phyloP scores from a whole-genome alignment of 2,113 vertebrate genomes.

The Lynx canadensis region DNA sequence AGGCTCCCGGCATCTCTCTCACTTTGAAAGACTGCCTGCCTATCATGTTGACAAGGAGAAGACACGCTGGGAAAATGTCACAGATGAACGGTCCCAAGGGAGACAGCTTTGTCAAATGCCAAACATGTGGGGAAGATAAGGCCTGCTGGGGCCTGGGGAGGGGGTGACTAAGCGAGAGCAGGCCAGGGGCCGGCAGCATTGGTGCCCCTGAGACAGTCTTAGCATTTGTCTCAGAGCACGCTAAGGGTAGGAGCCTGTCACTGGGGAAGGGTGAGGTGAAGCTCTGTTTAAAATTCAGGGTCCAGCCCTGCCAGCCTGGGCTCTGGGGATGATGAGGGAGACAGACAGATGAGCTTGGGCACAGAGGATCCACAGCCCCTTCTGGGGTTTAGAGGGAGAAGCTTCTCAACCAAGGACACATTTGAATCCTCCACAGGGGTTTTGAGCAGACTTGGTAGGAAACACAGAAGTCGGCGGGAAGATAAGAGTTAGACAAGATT shows the following conservation, averaged over 20 bases:
- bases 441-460: not conserved
- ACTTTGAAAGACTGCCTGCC: constrained; percentile 52
- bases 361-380: not conserved
- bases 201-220: not conserved
- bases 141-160: not conserved
- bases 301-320: not conserved
- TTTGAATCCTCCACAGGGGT: not conserved
- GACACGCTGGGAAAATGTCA: constrained; percentile 61
- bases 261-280: not conserved
- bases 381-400: not conserved
- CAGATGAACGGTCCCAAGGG: constrained; percentile 51
- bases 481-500: not conserved
- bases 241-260: not conserved
- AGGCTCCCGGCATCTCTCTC: not conserved
- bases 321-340: not conserved
- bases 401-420: not conserved
- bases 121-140: not conserved
- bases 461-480: not conserved
- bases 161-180: not conserved
- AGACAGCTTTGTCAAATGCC: constrained; percentile 62
- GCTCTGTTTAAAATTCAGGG: not conserved
- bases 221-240: not conserved
- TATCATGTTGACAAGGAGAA: constrained; percentile 69
- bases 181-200: not conserved
- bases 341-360: not conserved